These are phyloP conservation scores for Luehdorfia chinensis DNA, from an alignment of 1,140 invertebrate genomes.

Conservation along the genomic window DNA sequence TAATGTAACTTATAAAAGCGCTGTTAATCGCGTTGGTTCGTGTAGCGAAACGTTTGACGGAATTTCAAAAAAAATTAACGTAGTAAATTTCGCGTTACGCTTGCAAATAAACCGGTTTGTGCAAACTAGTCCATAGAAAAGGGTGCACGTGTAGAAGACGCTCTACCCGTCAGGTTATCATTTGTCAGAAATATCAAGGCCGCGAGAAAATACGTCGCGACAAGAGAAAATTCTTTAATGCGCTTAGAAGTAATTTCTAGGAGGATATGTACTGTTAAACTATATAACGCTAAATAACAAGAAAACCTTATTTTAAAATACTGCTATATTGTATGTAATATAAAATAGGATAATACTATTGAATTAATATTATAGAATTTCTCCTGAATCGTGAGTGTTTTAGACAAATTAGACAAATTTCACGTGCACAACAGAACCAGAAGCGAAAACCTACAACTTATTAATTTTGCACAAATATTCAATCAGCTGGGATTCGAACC, in stretches of 20 bases:
- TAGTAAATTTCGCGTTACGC: slow-evolving; percentile 13
- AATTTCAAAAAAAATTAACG: not conserved
- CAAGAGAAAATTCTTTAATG: slow-evolving; percentile 15
- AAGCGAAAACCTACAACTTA: no score
- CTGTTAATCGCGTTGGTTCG: slow-evolving; percentile 3
- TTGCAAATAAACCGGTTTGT: slow-evolving; percentile 17
- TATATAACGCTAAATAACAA: not conserved
- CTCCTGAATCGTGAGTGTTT: no score
- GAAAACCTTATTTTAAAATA: not conserved
- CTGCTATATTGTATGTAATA: no score
- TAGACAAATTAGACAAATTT: no score
- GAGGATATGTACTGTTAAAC: not conserved
- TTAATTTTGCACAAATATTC: no score
- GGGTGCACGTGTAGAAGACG: slow-evolving; percentile 15
- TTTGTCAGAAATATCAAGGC: slow-evolving; percentile 18
- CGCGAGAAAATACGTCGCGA: slow-evolving; percentile 12
- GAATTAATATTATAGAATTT: slow-evolving; percentile 2
- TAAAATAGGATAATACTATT: not conserved
- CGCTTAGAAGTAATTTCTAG: slow-evolving; percentile 8
- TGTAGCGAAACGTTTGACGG: no score
- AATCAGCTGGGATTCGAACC: no score
- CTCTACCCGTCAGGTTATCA: slow-evolving; percentile 11
- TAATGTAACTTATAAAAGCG: not conserved
- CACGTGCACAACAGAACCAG: no score
- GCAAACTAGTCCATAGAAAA: slow-evolving; percentile 18